A percentile compares a stretch with the other conserved stretches of the same genome.
Evolutionary conservation across 2,888 invertebrate genomes (phyloP).

Genomic region (Microchrysa polita): DNA sequence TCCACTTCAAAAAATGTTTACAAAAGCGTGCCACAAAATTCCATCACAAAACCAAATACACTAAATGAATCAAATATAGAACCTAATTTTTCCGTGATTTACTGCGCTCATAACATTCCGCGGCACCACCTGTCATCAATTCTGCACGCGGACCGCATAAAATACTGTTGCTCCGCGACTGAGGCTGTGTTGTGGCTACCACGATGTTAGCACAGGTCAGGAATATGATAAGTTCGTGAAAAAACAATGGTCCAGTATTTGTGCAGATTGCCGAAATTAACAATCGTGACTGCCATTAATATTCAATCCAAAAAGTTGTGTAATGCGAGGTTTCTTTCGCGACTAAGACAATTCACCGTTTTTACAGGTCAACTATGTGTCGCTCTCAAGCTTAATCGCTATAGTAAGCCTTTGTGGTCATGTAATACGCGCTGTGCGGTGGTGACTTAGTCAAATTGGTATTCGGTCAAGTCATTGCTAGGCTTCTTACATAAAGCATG

Average conservation of each 20-base stretch:
- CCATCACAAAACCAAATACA: too few species aligned
- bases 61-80: too few species aligned
- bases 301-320: conserved; percentile 13
- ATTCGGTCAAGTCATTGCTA: neutral
- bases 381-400: conserved; percentile 9
- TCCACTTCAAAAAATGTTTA: too few species aligned
- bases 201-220: neutral
- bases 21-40: too few species aligned
- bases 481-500: neutral
- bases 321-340: neutral
- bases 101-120: too few species aligned
- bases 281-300: conserved; percentile 23
- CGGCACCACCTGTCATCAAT: too few species aligned
- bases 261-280: conserved; percentile 16
- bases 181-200: too few species aligned
- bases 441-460: neutral
- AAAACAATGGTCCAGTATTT: neutral
- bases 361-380: neutral
- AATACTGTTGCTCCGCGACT: too few species aligned
- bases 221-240: conserved; percentile 8
- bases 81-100: too few species aligned
- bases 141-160: too few species aligned
- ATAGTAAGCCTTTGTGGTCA: neutral
- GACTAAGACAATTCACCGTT: conserved; percentile 16
- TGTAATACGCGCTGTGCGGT: neutral